Percentiles rank a stretch among this genome's conserved stretches.
Evolutionary conservation across 92 coral and sea anemone genomes (phyloP).

Genomic region (Palythoa grandiflora): DNA sequence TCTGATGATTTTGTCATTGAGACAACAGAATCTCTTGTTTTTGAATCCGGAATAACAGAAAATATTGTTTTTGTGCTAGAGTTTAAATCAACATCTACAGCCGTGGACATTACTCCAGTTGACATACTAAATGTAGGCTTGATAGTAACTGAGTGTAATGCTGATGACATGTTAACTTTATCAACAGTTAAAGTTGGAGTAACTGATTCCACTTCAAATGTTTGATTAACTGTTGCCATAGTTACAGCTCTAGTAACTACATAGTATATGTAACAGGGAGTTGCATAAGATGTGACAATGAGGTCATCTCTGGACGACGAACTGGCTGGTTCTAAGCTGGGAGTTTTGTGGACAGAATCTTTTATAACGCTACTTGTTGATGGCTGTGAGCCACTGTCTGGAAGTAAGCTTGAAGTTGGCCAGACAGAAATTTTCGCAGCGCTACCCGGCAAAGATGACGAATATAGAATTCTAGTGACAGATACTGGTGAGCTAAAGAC

Average conservation of each 20-base stretch:
- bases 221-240: constrained; percentile 67
- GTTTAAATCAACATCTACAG: background rate
- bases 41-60: constrained; percentile 20
- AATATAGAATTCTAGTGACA: background rate
- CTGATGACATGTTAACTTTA: constrained; percentile 39
- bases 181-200: constrained; percentile 62
- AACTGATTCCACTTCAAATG: constrained; percentile 33
- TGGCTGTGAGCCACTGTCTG: background rate
- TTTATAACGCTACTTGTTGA: background rate
- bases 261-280: constrained; percentile 83
- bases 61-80: background rate
- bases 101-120: constrained; percentile 1
- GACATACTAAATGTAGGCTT: constrained; percentile 52
- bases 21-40: background rate
- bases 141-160: constrained; percentile 50
- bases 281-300: constrained; percentile 67
- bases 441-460: background rate
- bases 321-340: constrained; percentile 1
- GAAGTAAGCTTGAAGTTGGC: background rate
- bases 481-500: background rate
- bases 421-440: background rate
- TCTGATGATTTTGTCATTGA: background rate
- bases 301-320: constrained; percentile 38
- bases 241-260: constrained; percentile 75
- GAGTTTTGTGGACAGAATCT: background rate